Base-by-base conservation (phyloP, 2,113 vertebrate species). In the Gavia stellata region DNA sequence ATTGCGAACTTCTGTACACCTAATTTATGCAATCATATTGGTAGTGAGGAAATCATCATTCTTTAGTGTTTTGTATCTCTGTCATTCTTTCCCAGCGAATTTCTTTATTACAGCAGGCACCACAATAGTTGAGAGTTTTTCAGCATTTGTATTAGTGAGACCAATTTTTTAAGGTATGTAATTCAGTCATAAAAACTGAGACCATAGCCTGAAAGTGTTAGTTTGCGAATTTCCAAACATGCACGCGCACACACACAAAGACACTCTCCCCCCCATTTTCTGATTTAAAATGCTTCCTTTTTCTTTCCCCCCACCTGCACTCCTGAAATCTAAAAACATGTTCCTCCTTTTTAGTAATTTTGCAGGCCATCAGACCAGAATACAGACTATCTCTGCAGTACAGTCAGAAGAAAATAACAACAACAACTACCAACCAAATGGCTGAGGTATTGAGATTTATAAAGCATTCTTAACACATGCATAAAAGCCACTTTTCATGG, bases 21-120 rank as follows among this genome's bases (percentile, higher is more conserved):
- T 96, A 96, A 97, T 96, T 97, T 97, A 95, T 91, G 87, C 92
- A 63, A 78, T 90, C 62, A 65, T 74, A 81, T 86, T 95, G 92
- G 90, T 90, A 78, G 92, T 17, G 12, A 96, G 63, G 79, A 97
- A 96, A 97, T 86, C 87, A 92, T 96, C 75, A 71, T 92, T 97
- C 85, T 96, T 92, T 81, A 90, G 40, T 31, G 71, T 78, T 96
- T 94, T 81, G 61, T 65, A 74, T 90, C 88, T 92, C 66, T 97
- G 81, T 88, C 88, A 78, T 90, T 96, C 72, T 80, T 66, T 87
- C 53, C 38, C 59, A 47, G 31, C 25, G 45, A 82, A 79, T 88
- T 70, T 90, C 78, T 92, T 96, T 83, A 87, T 70, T 91, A 91
- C 42, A 86, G 58, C 31, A 56, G 66, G 44, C 81, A 56, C 20